These are phyloP conservation scores for Clivina fossor DNA, from an alignment of 2,888 invertebrate genomes.

Conservation along the genomic window DNA sequence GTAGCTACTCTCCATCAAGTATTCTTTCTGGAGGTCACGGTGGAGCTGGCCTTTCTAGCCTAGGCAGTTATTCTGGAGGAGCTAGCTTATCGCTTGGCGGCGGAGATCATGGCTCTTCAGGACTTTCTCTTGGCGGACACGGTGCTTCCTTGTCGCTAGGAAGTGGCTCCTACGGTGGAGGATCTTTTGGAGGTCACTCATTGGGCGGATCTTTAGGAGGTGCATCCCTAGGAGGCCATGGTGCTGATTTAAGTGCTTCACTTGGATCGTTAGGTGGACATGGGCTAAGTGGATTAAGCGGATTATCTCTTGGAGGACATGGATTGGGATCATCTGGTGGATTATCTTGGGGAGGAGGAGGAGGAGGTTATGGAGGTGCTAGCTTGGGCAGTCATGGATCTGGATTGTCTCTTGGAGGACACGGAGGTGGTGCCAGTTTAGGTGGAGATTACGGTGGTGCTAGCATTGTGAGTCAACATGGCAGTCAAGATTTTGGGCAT, in stretches of 20 bases:
- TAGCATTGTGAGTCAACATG: constrained; percentile 16
- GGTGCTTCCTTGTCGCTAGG: constrained; percentile 23
- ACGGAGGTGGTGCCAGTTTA: constrained; percentile 1
- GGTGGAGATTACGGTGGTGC: constrained; percentile 21
- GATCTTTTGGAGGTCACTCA: constrained; percentile 17
- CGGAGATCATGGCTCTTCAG: constrained; percentile 13
- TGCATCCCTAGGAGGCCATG: constrained; percentile 7
- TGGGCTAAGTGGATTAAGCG: constrained; percentile 1
- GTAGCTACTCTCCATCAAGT: constrained; percentile 22
- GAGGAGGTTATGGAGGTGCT: constrained; percentile 1
- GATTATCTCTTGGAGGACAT: constrained; percentile 24
- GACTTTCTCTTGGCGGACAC: constrained; percentile 26
- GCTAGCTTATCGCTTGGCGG: background rate
- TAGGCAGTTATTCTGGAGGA: constrained; percentile 7
- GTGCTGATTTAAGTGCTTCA: constrained; percentile 1
- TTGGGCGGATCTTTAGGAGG: constrained; percentile 8
- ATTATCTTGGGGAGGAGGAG: constrained; percentile 15
- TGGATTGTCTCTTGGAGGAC: background rate
- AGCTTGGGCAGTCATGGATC: constrained; percentile 2
- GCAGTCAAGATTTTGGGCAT: constrained; percentile 22
- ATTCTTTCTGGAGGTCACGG: constrained; percentile 12
- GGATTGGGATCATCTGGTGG: constrained; percentile 10
- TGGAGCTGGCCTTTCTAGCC: constrained; percentile 1
- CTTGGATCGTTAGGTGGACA: constrained; percentile 3
- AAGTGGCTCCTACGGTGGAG: constrained; percentile 12